Conservation (phyloP, 1,140 invertebrate species). For the Aphidius ervi region DNA sequence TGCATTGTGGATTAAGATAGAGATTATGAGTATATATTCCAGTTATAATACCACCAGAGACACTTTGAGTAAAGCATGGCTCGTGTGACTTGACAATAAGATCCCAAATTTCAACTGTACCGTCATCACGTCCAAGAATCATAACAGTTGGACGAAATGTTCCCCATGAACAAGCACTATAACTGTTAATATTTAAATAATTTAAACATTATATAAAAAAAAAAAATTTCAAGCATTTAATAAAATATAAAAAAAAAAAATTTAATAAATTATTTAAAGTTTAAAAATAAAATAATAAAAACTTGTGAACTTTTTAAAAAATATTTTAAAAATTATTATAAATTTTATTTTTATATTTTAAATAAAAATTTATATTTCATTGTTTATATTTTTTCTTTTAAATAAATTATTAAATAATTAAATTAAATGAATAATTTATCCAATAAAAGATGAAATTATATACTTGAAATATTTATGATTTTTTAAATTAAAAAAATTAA, state of each 20-base stretch:
- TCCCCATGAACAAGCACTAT: conserved; percentile 57
- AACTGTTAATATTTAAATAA: conserved; percentile 28
- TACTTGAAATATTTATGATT: too few species aligned
- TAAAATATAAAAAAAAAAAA: too few species aligned
- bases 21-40: conserved; percentile 40
- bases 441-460: too few species aligned
- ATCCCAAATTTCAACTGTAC: conserved; percentile 59
- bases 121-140: conserved; percentile 53
- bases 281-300: too few species aligned
- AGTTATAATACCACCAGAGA: conserved; percentile 43
- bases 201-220: too few species aligned
- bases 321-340: too few species aligned
- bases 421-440: too few species aligned
- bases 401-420: conserved; percentile 5
- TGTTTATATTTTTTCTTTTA: background rate
- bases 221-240: too few species aligned
- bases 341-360: too few species aligned
- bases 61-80: conserved; percentile 34
- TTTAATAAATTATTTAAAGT: too few species aligned
- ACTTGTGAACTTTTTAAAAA: too few species aligned
- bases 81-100: conserved; percentile 48
- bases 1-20: conserved; percentile 33
- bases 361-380: background rate
- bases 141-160: conserved; percentile 49
- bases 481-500: too few species aligned